These are phyloP conservation scores for Euura saliciscinereae DNA, from an alignment of 1,140 invertebrate species.

Conservation along the genomic window DNA sequence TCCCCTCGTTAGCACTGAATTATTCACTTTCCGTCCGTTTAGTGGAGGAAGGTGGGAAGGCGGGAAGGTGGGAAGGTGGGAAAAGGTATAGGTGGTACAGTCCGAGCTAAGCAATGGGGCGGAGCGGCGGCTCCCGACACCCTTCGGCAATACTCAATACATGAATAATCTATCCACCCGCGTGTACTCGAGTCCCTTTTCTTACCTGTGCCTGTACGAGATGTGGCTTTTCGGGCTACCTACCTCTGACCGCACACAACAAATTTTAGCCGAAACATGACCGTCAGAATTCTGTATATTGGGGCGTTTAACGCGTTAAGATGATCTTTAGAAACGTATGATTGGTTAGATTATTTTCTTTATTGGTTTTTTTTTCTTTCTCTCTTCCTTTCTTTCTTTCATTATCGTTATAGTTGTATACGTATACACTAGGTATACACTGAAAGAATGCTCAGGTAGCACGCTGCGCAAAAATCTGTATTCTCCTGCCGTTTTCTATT, in stretches of 20 bases:
- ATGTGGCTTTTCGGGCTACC: too few species aligned
- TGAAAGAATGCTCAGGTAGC: too few species aligned
- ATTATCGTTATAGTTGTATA: too few species aligned
- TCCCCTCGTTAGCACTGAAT: constrained; percentile 5
- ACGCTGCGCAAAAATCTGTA: too few species aligned
- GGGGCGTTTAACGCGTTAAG: background rate
- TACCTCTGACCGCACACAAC: too few species aligned
- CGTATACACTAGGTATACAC: too few species aligned
- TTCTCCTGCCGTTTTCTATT: too few species aligned
- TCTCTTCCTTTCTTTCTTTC: too few species aligned
- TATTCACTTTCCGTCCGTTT: background rate
- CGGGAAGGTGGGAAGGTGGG: background rate
- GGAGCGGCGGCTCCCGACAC: background rate
- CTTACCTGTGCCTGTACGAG: background rate
- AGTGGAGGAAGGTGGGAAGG: background rate
- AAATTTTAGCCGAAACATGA: background rate
- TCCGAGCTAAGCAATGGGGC: background rate
- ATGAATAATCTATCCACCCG: background rate
- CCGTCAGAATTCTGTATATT: background rate
- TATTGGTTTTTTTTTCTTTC: background rate
- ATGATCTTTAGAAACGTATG: background rate
- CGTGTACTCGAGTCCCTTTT: background rate
- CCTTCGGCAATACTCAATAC: background rate
- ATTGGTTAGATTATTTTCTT: background rate
- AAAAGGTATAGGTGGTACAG: too few species aligned